These are phyloP conservation scores for Carapus acus DNA, from an alignment of 2,797 vertebrate genomes.

Conservation along the genomic window DNA sequence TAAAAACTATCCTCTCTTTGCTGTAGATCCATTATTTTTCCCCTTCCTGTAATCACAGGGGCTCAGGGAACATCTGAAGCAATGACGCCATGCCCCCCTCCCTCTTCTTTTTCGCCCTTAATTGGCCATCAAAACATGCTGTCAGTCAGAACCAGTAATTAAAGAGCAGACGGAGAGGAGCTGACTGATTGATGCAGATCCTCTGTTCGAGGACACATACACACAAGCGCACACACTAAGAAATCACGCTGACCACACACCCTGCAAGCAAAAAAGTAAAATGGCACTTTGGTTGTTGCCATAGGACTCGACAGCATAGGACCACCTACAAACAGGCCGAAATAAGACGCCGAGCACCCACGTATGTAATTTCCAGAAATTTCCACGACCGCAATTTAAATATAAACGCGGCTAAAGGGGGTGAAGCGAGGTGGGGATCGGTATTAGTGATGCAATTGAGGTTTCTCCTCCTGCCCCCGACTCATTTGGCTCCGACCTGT, in stretches of 20 bases:
- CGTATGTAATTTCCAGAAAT: slow-evolving; percentile 57
- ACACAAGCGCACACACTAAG: slow-evolving; percentile 40
- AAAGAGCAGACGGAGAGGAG: slow-evolving; percentile 60
- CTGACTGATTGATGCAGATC: slow-evolving; percentile 53
- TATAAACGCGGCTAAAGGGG: slow-evolving; percentile 53
- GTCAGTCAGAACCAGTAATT: slow-evolving; percentile 66
- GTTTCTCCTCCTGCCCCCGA: slow-evolving; percentile 52
- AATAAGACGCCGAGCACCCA: slow-evolving; percentile 57
- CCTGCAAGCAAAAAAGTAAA: slow-evolving; percentile 59
- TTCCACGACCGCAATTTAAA: slow-evolving; percentile 64
- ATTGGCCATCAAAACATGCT: slow-evolving; percentile 52
- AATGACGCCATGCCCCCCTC: slow-evolving; percentile 59
- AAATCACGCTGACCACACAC: slow-evolving; percentile 63
- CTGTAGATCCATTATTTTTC: slow-evolving; percentile 73
- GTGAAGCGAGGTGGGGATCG: no score
- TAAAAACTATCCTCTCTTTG: slow-evolving; percentile 62
- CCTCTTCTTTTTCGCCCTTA: no score
- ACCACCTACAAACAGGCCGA: slow-evolving; percentile 69
- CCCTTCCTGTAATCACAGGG: slow-evolving; percentile 70
- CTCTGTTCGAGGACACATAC: slow-evolving; percentile 44
- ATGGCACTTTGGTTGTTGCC: slow-evolving; percentile 56
- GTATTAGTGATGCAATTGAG: slow-evolving; percentile 66
- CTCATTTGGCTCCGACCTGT: slow-evolving; percentile 53
- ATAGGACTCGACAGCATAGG: slow-evolving; percentile 57
- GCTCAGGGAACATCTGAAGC: slow-evolving; percentile 62